Evolutionary conservation across 2,888 invertebrate species (phyloP).

Genomic region (Cylindroiulus punctatus): DNA sequence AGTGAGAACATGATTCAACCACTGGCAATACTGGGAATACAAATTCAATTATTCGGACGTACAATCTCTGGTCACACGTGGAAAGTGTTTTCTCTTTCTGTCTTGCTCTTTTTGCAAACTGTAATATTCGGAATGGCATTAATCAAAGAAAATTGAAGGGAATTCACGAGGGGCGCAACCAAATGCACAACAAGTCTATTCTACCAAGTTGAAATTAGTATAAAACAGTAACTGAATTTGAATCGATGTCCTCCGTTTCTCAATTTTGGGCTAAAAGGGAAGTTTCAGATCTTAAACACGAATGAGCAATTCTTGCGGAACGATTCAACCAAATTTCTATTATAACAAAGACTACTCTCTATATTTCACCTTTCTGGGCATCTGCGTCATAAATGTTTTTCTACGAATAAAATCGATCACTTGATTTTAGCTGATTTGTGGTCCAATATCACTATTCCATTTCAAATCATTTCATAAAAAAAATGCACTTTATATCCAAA

Average conservation of each 20-base stretch:
- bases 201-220: constrained; percentile 6
- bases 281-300: not conserved
- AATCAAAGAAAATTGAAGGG: not conserved
- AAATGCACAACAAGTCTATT: not conserved
- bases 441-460: too few relatives aligned
- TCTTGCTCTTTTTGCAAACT: not conserved
- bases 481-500: too few relatives aligned
- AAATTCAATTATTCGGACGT: constrained; percentile 8
- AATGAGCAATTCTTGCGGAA: not conserved
- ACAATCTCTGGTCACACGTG: not conserved
- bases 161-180: not conserved
- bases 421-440: too few relatives aligned
- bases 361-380: too few relatives aligned
- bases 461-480: too few relatives aligned
- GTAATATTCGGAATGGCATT: not conserved
- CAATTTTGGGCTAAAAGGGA: not conserved
- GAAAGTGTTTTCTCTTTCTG: not conserved
- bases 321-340: not conserved
- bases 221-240: not conserved
- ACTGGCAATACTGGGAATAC: not conserved
- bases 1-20: constrained; percentile 20
- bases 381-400: too few relatives aligned
- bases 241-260: not conserved
- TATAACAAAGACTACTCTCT: too few relatives aligned
- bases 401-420: too few relatives aligned